Conservation (phyloP, 2,888 invertebrate species). For the Fragum whitleyi region DNA sequence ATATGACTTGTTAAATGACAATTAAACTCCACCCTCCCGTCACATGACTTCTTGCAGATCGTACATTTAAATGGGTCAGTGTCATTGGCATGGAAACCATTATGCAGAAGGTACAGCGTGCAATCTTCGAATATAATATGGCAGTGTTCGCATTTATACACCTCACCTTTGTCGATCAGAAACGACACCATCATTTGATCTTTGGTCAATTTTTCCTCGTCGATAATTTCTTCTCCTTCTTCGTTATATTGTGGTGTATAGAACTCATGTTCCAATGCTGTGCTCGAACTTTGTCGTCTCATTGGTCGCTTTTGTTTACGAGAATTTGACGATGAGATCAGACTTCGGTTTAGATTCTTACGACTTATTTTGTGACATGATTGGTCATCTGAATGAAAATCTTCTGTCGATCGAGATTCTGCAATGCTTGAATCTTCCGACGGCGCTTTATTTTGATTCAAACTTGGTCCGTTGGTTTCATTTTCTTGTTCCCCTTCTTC, state of each 20-base stretch:
- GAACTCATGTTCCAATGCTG: conserved; percentile 51
- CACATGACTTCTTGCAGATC: conserved; percentile 78
- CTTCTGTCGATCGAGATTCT: conserved; percentile 75
- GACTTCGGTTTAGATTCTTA: conserved; percentile 76
- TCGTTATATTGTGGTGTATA: conserved; percentile 58
- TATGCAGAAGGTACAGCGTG: conserved; percentile 80
- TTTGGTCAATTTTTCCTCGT: conserved; percentile 72
- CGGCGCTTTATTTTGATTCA: conserved; percentile 57
- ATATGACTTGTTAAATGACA: conserved; percentile 82
- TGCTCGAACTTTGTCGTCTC: conserved; percentile 72
- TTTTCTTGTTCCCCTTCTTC: conserved; percentile 49
- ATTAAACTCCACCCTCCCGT: conserved; percentile 81
- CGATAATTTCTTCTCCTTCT: conserved; percentile 56
- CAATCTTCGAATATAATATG: conserved; percentile 82
- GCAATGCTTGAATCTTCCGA: conserved; percentile 78
- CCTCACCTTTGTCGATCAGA: conserved; percentile 77
- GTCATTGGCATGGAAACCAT: conserved; percentile 81
- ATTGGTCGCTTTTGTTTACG: conserved; percentile 82
- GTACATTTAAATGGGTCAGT: conserved; percentile 80
- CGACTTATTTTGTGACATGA: conserved; percentile 70
- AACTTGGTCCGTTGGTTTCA: conserved; percentile 34
- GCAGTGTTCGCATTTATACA: conserved; percentile 81
- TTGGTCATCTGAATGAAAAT: conserved; percentile 64
- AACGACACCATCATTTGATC: conserved; percentile 77
- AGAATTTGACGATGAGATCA: conserved; percentile 75